A percentile compares a stretch with the other conserved stretches of the same genome.
Conservation (phyloP, 2,797 vertebrate genomes). For the Synaphobranchus kaupii region DNA sequence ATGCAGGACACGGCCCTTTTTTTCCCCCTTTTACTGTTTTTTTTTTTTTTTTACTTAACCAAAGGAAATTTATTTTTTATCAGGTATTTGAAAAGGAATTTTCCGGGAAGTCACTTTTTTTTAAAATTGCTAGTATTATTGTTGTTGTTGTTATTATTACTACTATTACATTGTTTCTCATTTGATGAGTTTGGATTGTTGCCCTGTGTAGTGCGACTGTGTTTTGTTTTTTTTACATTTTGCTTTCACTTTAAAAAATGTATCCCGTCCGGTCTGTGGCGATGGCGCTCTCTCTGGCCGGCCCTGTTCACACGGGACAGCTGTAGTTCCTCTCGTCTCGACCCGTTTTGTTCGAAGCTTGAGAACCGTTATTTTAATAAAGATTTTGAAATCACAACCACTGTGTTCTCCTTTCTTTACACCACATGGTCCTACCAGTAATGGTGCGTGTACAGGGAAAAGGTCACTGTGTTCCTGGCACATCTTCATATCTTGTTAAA, state of each 20-base stretch:
- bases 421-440: constrained; percentile 24
- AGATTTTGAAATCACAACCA: constrained; percentile 54
- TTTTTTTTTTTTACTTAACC: constrained; percentile 74
- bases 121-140: constrained; percentile 65
- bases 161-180: constrained; percentile 59
- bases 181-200: constrained; percentile 60
- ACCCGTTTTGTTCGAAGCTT: constrained; percentile 73
- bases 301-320: constrained; percentile 62
- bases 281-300: constrained; percentile 64
- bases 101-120: constrained; percentile 58
- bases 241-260: constrained; percentile 49
- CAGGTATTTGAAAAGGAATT: constrained; percentile 54
- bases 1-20: constrained; percentile 59
- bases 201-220: constrained; percentile 63
- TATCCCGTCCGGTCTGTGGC: constrained; percentile 55
- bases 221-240: constrained; percentile 56
- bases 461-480: constrained; percentile 1
- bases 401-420: constrained; percentile 12
- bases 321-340: constrained; percentile 65
- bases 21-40: constrained; percentile 43
- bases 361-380: constrained; percentile 71
- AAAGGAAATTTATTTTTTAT: constrained; percentile 78
- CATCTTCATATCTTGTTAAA: background rate
- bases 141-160: constrained; percentile 33
- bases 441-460: constrained; percentile 2